Evolutionary conservation across 1,140 invertebrate species (phyloP).

Genomic region (Brachionus sp.): DNA sequence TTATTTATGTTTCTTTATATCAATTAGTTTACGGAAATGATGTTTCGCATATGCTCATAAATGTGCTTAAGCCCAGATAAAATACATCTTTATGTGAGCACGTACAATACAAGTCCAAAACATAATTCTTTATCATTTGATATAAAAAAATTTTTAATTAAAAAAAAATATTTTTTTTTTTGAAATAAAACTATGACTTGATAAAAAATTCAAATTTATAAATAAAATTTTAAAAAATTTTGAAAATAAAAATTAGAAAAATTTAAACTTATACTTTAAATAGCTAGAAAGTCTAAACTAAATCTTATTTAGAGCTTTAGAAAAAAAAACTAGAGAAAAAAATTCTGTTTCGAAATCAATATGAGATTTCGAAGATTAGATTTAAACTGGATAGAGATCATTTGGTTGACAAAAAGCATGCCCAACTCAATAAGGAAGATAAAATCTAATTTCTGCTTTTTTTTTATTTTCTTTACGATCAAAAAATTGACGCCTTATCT

Average conservation of each 20-base stretch:
- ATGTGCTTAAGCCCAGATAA: neutral
- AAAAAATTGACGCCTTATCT: neutral
- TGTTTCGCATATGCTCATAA: neutral
- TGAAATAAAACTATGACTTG: neutral
- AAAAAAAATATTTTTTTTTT: neutral
- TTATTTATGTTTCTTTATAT: slow-evolving; percentile 4
- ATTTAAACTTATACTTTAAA: neutral
- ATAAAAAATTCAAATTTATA: no score
- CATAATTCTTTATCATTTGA: neutral
- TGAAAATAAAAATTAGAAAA: neutral
- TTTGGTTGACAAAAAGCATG: neutral
- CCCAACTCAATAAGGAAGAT: neutral
- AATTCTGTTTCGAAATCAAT: neutral
- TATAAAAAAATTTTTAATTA: neutral
- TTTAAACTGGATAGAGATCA: neutral
- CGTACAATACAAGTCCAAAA: neutral
- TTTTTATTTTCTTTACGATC: neutral
- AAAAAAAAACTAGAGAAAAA: neutral
- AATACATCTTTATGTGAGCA: neutral
- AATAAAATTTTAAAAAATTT: no score
- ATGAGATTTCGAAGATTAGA: neutral
- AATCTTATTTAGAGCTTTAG: neutral
- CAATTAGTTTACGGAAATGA: neutral
- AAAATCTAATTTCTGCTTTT: neutral
- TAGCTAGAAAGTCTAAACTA: neutral